Percentiles rank a stretch among this genome's conserved stretches.
phyloP scores from a whole-genome alignment of 2,888 invertebrate species.

The Scaptodrosophila latifasciaeformis region DNA sequence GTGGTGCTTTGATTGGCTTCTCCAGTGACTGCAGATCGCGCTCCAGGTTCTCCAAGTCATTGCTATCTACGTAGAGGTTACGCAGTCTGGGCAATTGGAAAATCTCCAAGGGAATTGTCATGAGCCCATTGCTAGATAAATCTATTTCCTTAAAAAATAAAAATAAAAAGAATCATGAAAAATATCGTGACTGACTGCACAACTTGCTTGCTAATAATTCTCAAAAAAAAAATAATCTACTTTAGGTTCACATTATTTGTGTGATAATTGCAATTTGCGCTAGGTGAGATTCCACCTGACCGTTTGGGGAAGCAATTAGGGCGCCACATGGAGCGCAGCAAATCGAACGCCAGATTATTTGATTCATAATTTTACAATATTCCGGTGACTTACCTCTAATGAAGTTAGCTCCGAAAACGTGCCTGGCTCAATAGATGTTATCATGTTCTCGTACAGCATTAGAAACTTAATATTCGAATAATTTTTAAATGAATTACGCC shows the following conservation, averaged over 20 bases:
- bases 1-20: constrained; percentile 78
- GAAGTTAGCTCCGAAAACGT: constrained; percentile 71
- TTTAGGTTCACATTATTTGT: too few relatives aligned
- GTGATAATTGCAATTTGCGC: too few relatives aligned
- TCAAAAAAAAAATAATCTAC: too few relatives aligned
- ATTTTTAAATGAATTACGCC: constrained; percentile 69
- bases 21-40: constrained; percentile 61
- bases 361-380: too few relatives aligned
- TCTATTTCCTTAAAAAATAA: constrained; percentile 70
- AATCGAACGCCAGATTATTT: too few relatives aligned
- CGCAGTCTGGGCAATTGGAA: constrained; percentile 79
- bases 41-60: constrained; percentile 65
- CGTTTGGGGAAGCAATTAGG: too few relatives aligned
- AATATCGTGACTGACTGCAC: too few relatives aligned
- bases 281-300: too few relatives aligned
- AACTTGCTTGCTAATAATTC: too few relatives aligned
- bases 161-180: too few relatives aligned
- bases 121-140: constrained; percentile 73
- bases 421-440: constrained; percentile 73
- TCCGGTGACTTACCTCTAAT: constrained; percentile 66
- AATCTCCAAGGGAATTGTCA: constrained; percentile 72
- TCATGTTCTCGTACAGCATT: constrained; percentile 74
- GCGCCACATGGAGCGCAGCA: too few relatives aligned
- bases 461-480: constrained; percentile 71
- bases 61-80: constrained; percentile 78